phyloP scores from a whole-genome alignment of 2,113 vertebrate species.

The Prunella fulvescens region DNA sequence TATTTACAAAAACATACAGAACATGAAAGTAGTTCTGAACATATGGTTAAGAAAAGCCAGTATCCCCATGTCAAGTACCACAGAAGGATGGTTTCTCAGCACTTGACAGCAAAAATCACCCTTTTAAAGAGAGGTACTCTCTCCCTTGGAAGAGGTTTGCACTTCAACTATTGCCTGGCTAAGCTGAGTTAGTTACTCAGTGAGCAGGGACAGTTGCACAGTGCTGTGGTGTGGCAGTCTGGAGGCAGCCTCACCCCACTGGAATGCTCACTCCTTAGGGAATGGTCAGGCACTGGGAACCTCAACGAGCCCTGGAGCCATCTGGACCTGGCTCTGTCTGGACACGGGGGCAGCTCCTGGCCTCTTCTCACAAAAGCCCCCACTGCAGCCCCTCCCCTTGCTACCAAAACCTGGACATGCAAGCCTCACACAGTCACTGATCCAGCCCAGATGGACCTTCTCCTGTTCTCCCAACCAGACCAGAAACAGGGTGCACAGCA shows the following conservation, averaged over 20 bases:
- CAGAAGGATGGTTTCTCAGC: neutral
- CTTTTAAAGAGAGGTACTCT: neutral
- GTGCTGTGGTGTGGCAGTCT: neutral
- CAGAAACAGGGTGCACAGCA: neutral
- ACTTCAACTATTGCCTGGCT: neutral
- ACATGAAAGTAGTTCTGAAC: neutral
- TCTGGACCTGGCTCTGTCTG: neutral
- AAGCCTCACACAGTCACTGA: neutral
- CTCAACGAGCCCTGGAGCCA: accelerated
- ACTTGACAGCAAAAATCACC: neutral
- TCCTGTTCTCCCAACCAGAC: neutral
- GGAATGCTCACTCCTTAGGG: neutral
- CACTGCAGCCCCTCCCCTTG: neutral
- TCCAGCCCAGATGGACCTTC: neutral
- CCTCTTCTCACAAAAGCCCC: neutral
- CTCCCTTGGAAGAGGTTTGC: neutral
- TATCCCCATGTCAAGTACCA: neutral
- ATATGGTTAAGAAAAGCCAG: neutral
- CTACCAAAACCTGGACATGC: neutral
- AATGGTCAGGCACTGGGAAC: neutral
- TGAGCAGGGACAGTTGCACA: neutral
- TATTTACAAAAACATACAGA: neutral
- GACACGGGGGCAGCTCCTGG: neutral
- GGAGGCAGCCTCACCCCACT: neutral
- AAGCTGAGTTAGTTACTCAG: neutral